phyloP scores from a whole-genome alignment of 2,888 invertebrate species.

The Cheilosia grossa region DNA sequence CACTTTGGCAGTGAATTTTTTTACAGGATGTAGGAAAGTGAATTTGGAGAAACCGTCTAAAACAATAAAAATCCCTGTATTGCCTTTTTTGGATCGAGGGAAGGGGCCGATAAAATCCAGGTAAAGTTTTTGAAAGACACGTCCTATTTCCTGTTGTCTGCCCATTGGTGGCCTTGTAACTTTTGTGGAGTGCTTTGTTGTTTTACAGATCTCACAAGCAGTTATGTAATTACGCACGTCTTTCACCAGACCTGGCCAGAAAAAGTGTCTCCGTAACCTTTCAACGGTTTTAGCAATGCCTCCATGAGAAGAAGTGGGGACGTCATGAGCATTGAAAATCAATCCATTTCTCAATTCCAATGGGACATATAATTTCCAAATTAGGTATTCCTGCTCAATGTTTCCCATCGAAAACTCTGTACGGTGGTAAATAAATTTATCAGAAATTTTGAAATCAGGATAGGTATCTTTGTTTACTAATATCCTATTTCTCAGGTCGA shows the following conservation, averaged over 20 bases:
- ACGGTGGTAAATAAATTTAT: neutral
- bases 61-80: neutral
- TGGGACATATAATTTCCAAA: neutral
- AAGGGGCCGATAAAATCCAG: neutral
- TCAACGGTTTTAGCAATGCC: slow-evolving; percentile 1
- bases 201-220: neutral
- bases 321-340: neutral
- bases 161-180: neutral
- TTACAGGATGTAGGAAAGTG: neutral
- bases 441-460: neutral
- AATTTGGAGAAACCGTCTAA: neutral
- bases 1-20: neutral
- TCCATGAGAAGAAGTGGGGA: neutral
- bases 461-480: neutral
- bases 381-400: neutral
- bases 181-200: neutral
- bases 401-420: neutral
- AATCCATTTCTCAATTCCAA: neutral
- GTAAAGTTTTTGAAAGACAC: neutral
- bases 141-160: neutral
- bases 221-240: neutral
- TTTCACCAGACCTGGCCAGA: neutral
- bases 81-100: neutral
- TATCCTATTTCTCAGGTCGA: neutral
- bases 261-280: neutral